These are phyloP conservation scores for Spisula solida DNA, from an alignment of 2,888 invertebrate genomes.

Conservation along the genomic window DNA sequence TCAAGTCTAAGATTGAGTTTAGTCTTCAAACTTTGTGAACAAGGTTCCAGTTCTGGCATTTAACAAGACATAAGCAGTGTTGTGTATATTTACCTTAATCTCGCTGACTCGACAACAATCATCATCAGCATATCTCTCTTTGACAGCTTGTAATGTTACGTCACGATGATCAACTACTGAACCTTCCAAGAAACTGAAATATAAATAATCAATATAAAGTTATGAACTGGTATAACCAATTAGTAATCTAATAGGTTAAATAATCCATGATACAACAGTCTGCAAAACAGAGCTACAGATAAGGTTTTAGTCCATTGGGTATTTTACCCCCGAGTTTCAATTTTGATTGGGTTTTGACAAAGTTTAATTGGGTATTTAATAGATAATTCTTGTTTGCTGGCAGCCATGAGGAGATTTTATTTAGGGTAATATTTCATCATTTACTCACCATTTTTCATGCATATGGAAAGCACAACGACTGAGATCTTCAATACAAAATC, in stretches of 20 bases:
- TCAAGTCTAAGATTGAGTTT: too few relatives aligned
- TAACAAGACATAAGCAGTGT: too few relatives aligned
- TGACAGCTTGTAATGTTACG: constrained; percentile 84
- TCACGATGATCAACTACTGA: constrained; percentile 85
- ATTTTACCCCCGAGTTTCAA: too few relatives aligned
- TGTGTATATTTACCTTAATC: constrained; percentile 77
- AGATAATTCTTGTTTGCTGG: background rate
- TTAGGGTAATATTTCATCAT: background rate
- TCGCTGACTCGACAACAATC: constrained; percentile 82
- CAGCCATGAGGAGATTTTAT: background rate
- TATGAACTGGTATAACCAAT: background rate
- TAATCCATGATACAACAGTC: background rate
- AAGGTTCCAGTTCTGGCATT: too few relatives aligned
- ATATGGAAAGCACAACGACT: constrained; percentile 82
- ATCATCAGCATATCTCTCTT: constrained; percentile 83
- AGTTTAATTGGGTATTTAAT: too few relatives aligned
- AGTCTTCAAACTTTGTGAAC: too few relatives aligned
- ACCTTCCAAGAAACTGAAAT: constrained; percentile 83
- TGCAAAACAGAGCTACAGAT: too few relatives aligned
- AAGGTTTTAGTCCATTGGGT: too few relatives aligned
- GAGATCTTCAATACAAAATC: constrained; percentile 82
- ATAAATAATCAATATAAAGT: background rate
- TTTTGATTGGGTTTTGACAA: too few relatives aligned
- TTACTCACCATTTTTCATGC: constrained; percentile 85
- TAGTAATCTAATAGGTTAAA: background rate